Evolutionary conservation across 92 coral and sea anemone species (phyloP).

Genomic region (Chrysogorgia sp.): DNA sequence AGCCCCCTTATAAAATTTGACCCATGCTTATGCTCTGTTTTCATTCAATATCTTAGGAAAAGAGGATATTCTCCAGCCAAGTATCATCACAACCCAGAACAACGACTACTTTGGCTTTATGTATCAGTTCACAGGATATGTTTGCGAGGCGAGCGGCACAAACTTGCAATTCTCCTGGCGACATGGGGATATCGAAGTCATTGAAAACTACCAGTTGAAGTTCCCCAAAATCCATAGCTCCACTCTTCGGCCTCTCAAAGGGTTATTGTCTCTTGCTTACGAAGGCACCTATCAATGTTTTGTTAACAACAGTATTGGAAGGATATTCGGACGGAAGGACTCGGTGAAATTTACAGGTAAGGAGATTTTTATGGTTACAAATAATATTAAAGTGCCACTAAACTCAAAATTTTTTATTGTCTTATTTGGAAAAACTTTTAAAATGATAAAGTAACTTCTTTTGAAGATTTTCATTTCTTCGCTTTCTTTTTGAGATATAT

Average conservation of each 20-base stretch:
- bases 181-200: slow-evolving; percentile 36
- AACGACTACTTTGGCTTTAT: slow-evolving; percentile 34
- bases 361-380: not conserved
- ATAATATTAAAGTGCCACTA: too few relatives aligned
- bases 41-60: not conserved
- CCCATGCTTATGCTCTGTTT: too few relatives aligned
- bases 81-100: slow-evolving; percentile 2
- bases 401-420: too few relatives aligned
- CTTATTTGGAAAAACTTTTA: too few relatives aligned
- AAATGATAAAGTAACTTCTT: too few relatives aligned
- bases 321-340: slow-evolving; percentile 45
- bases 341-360: slow-evolving; percentile 55
- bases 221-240: slow-evolving; percentile 6
- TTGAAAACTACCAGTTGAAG: not conserved
- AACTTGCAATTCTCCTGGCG: slow-evolving; percentile 49
- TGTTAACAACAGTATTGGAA: slow-evolving; percentile 21
- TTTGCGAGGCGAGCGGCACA: slow-evolving; percentile 46
- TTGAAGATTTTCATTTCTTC: too few relatives aligned
- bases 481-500: too few relatives aligned
- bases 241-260: slow-evolving; percentile 28
- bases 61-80: not conserved
- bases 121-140: slow-evolving; percentile 17
- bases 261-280: not conserved
- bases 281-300: slow-evolving; percentile 58
- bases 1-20: too few relatives aligned